phyloP scores from a whole-genome alignment of 2,797 vertebrate species.

The Sebastes steindachneri region DNA sequence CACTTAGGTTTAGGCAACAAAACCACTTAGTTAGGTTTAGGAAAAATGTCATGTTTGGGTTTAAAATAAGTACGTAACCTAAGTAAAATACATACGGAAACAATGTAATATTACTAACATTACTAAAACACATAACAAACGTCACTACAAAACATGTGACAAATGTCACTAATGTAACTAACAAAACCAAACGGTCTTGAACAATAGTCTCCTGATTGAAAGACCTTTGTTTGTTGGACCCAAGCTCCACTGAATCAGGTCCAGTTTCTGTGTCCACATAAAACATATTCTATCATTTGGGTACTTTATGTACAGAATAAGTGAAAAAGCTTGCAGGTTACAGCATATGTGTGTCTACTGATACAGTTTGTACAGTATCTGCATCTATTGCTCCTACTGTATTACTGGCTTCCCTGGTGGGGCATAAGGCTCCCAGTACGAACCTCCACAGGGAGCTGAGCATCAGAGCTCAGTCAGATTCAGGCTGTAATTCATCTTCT shows the following conservation, averaged over 20 bases:
- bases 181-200: no score
- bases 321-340: neutral
- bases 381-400: neutral
- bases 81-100: neutral
- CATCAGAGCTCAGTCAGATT: conserved; percentile 33
- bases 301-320: neutral
- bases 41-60: neutral
- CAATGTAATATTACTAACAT: neutral
- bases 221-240: no score
- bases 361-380: neutral
- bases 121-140: neutral
- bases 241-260: no score
- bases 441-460: conserved; percentile 6
- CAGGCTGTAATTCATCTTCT: conserved; percentile 59
- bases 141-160: no score
- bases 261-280: neutral
- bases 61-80: neutral
- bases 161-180: no score
- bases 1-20: neutral
- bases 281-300: neutral
- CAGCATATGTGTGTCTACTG: neutral
- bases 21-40: neutral
- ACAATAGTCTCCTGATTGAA: no score
- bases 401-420: conserved; percentile 21
- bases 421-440: neutral